phyloP scores from a whole-genome alignment of 1,140 invertebrate species.

The Bombus picipes region DNA sequence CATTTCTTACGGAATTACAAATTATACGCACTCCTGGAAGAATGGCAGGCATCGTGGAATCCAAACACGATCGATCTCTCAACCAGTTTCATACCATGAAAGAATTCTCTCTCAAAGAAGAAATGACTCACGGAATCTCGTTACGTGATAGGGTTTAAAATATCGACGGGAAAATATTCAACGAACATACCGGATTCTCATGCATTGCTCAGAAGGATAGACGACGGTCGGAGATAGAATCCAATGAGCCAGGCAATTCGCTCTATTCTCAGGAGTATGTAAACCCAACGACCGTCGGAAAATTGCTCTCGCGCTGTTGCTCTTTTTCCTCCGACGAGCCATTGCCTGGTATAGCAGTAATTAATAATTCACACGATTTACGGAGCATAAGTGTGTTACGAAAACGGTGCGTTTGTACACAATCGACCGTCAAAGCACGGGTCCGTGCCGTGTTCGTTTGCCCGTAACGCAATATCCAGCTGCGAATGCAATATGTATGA shows the following conservation, averaged over 20 bases:
- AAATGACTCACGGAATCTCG: conserved; percentile 31
- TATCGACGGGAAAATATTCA: conserved; percentile 23
- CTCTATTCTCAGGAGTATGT: conserved; percentile 40
- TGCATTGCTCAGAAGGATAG: conserved; percentile 27
- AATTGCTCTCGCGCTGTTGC: conserved; percentile 14
- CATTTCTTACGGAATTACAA: background rate
- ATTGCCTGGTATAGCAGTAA: background rate
- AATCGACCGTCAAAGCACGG: conserved; percentile 15
- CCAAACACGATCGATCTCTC: background rate
- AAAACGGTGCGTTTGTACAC: background rate
- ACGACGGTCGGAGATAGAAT: conserved; percentile 7
- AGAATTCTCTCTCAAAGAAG: background rate
- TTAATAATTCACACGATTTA: conserved; percentile 29
- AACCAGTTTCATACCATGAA: background rate
- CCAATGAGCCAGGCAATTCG: conserved; percentile 26
- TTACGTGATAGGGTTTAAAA: conserved; percentile 51
- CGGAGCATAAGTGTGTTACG: background rate
- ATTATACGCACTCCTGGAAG: background rate
- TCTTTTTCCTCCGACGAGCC: background rate
- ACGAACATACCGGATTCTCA: background rate
- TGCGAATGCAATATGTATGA: conserved; percentile 34
- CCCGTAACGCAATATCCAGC: conserved; percentile 36
- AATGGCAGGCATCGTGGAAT: background rate
- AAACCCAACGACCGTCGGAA: conserved; percentile 4
- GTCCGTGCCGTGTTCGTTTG: background rate